Percentiles rank a stretch among this genome's conserved stretches.
Evolutionary conservation across 1,140 invertebrate species (phyloP).

Genomic region (Drosophila kikkawai): DNA sequence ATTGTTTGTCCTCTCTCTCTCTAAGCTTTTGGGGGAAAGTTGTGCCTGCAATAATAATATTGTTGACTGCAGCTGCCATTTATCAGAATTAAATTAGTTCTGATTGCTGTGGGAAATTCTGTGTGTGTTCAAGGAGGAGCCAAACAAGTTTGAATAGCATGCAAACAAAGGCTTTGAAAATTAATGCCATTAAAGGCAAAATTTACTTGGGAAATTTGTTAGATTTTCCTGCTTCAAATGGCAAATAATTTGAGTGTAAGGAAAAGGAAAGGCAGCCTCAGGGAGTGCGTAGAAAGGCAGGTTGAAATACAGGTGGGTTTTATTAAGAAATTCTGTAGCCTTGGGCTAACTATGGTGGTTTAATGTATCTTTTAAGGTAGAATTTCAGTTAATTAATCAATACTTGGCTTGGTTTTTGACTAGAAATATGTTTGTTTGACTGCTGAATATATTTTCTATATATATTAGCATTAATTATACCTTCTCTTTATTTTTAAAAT

Average conservation of each 20-base stretch:
- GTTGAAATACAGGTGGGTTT: not conserved
- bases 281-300: not conserved
- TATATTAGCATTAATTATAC: not conserved
- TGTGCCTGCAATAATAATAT: slow-evolving; percentile 37
- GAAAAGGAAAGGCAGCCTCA: not conserved
- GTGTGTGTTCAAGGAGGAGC: not conserved
- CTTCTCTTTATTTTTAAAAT: not conserved
- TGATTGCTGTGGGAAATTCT: slow-evolving; percentile 51
- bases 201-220: slow-evolving; percentile 19
- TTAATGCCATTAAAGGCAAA: slow-evolving; percentile 42
- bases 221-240: not conserved
- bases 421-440: too few relatives aligned
- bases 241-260: slow-evolving; percentile 17
- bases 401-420: not conserved
- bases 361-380: not conserved
- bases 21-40: slow-evolving; percentile 34
- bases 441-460: not conserved
- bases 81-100: slow-evolving; percentile 60
- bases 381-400: not conserved
- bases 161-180: slow-evolving; percentile 42
- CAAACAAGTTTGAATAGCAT: slow-evolving; percentile 12
- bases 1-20: slow-evolving; percentile 50
- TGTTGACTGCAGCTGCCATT: slow-evolving; percentile 59
- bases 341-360: not conserved
- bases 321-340: not conserved